Evolutionary conservation across 2,888 invertebrate genomes (phyloP), one percentile per base, ranked within the genome.

Genomic region (Drosophila melanosoma): DNA sequence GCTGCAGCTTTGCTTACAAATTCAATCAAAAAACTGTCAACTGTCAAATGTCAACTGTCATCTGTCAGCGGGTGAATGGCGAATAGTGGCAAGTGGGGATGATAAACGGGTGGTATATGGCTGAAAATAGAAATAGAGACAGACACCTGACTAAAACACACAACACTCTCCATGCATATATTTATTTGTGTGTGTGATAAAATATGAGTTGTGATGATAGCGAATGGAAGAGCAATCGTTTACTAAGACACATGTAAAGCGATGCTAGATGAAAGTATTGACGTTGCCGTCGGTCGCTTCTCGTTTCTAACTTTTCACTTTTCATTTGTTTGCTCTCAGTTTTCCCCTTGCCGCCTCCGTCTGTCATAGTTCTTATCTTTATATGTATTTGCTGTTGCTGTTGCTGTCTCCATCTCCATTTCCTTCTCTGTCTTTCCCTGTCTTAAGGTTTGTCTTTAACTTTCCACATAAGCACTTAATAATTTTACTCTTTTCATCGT

Each of bases 221-320:
- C 57, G 65, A 45, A 57, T 66, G 36, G n/a, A 11, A 48, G 56
- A 17, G 33, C 35, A 45, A 63, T 32, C 66, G 35, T 33, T 26
- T 53, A 33, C 20, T 58, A 35, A 26, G 36, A 23, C 26, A 38
- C 54, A 40, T 82, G 91, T 83, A 90, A 91, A 79, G 54, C 58
- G 88, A 91, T 86, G 83, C 85, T 67, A 87, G 86, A 89, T 91
- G 83, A 91, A 91, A 91, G 91, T 82, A 82, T 72, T 75, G 62
- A 61, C 63, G 42, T 23, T 49, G 48, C 29, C 45, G 32, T 20
- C 40, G 29, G 7, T 38, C 36, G 32, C 36, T 17, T n/a, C 6
- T 20, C 58, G 6, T 7, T 26, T 35, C 40, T 29, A 32, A 11
- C 36, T 26, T 36, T 20, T 48, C 54, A 33, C n/a, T 29, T 54